Evolutionary conservation across 2,797 vertebrate genomes (phyloP).

Genomic region (Acanthurus tractus): DNA sequence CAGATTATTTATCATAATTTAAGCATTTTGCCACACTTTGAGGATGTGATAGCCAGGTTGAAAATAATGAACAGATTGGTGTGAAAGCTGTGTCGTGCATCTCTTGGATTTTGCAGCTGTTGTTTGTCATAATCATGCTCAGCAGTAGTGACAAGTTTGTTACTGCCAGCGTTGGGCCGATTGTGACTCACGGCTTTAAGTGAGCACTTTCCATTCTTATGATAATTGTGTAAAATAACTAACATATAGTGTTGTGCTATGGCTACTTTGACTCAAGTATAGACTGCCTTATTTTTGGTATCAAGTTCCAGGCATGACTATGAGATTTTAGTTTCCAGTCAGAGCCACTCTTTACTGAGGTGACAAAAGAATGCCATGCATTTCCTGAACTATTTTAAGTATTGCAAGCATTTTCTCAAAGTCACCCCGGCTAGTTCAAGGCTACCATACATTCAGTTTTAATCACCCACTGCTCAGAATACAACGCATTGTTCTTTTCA

Average conservation of each 20-base stretch:
- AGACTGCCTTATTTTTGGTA: conserved; percentile 36
- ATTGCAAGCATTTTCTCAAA: conserved; percentile 45
- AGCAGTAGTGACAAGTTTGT: conserved; percentile 19
- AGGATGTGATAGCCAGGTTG: conserved; percentile 30
- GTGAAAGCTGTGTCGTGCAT: conserved; percentile 24
- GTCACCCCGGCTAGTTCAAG: conserved; percentile 1
- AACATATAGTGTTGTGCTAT: conserved; percentile 30
- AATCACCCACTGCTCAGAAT: conserved; percentile 2
- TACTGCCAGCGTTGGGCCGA: conserved; percentile 25
- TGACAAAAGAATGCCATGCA: conserved; percentile 63
- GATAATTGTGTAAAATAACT: conserved; percentile 25
- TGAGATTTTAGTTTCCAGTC: conserved; percentile 36
- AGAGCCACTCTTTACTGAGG: conserved; percentile 32
- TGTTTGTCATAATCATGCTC: conserved; percentile 54
- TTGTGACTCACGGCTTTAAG: conserved; percentile 47
- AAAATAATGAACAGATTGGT: conserved; percentile 46
- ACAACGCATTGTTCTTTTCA: conserved; percentile 4
- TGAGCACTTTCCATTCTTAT: conserved; percentile 46
- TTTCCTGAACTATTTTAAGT: conserved; percentile 66
- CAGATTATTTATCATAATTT: neutral
- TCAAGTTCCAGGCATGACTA: conserved; percentile 11
- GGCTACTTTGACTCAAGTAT: conserved; percentile 30
- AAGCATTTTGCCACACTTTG: conserved; percentile 17
- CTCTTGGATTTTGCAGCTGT: conserved; percentile 56
- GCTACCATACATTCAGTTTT: conserved; percentile 1